Evolutionary conservation across 2,888 invertebrate genomes (phyloP).

Genomic region (Cacoxenus indagator): DNA sequence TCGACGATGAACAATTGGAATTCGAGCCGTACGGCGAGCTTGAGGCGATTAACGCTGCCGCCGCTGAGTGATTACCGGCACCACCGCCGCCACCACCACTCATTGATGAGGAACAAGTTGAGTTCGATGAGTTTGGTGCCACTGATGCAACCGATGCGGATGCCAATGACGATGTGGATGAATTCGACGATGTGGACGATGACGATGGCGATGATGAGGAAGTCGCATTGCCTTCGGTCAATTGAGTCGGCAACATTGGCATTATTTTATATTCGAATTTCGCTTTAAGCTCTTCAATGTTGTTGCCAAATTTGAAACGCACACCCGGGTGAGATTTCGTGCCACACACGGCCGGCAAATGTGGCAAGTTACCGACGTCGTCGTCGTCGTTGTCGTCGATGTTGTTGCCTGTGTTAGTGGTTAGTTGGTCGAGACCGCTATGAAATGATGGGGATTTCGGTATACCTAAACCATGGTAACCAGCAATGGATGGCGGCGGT

Average conservation of each 20-base stretch:
- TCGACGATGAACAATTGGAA: slow-evolving; percentile 52
- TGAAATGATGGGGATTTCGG: slow-evolving; percentile 92
- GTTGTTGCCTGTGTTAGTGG: slow-evolving; percentile 72
- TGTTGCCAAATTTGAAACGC: slow-evolving; percentile 51
- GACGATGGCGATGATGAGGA: slow-evolving; percentile 52
- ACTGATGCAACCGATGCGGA: slow-evolving; percentile 50
- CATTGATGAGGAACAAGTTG: slow-evolving; percentile 47
- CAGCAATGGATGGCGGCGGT: slow-evolving; percentile 27
- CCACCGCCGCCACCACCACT: slow-evolving; percentile 34
- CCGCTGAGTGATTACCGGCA: slow-evolving; percentile 47
- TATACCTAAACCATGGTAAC: slow-evolving; percentile 75
- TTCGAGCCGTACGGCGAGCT: slow-evolving; percentile 56
- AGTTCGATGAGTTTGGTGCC: slow-evolving; percentile 47
- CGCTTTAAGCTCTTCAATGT: slow-evolving; percentile 62
- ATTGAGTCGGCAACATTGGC: slow-evolving; percentile 50
- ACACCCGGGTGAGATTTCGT: slow-evolving; percentile 20
- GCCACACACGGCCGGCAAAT: neutral
- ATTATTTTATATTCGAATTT: slow-evolving; percentile 63
- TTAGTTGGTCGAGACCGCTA: slow-evolving; percentile 86
- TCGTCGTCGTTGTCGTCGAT: slow-evolving; percentile 40
- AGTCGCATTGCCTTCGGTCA: slow-evolving; percentile 36
- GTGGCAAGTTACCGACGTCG: slow-evolving; percentile 11
- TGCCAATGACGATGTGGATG: slow-evolving; percentile 48
- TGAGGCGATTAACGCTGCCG: slow-evolving; percentile 53
- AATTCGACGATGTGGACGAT: slow-evolving; percentile 31